Percentiles rank a stretch among this genome's conserved stretches.
Conservation (phyloP, 2,113 vertebrate genomes). For the Brachionichthys hirsutus region DNA sequence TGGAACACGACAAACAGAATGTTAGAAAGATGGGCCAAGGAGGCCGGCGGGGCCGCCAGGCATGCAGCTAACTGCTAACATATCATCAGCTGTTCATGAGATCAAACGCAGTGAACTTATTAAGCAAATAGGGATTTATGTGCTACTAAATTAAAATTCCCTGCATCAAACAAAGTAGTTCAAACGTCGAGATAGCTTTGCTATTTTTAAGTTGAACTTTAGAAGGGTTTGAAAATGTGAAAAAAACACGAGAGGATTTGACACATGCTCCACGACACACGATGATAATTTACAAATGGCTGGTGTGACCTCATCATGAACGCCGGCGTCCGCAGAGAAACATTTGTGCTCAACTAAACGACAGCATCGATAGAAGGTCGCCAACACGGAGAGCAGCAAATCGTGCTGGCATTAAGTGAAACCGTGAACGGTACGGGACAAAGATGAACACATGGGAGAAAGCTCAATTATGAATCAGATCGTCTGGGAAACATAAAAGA, state of each 20-base stretch:
- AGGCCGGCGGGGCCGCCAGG: neutral
- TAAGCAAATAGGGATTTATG: neutral
- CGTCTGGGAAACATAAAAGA: conserved; percentile 8
- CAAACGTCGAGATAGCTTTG: too few species aligned
- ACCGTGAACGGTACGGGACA: conserved; percentile 19
- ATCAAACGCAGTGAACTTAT: neutral
- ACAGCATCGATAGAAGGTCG: neutral
- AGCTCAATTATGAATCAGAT: neutral
- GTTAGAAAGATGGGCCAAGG: conserved; percentile 4
- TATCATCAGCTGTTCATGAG: too few species aligned
- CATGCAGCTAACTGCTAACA: too few species aligned
- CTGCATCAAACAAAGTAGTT: too few species aligned
- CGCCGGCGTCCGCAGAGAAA: neutral
- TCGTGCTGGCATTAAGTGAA: neutral
- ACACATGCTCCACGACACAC: too few species aligned
- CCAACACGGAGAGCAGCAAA: neutral
- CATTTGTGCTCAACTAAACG: conserved; percentile 10
- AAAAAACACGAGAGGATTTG: too few species aligned
- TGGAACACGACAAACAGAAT: conserved; percentile 58
- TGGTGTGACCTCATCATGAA: too few species aligned
- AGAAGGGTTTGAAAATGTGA: too few species aligned
- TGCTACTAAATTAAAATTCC: neutral
- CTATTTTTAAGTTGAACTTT: too few species aligned
- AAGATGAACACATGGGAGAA: neutral
- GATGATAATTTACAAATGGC: too few species aligned